Evolutionary conservation across 2,113 vertebrate genomes (phyloP).

Genomic region (Marmota flaviventris): DNA sequence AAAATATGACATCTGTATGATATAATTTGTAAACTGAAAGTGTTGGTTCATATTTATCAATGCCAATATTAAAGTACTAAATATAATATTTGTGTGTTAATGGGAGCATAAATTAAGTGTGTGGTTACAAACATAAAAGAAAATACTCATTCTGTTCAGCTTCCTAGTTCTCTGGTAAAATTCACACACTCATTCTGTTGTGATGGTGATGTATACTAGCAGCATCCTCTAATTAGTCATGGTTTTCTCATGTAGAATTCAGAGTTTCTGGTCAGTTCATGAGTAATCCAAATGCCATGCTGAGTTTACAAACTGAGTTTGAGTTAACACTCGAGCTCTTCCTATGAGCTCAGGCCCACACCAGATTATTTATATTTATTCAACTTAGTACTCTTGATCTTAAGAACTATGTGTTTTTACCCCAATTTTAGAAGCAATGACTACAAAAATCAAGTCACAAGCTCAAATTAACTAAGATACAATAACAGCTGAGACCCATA

Average conservation of each 20-base stretch:
- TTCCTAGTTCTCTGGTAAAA: neutral
- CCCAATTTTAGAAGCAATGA: neutral
- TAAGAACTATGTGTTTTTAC: neutral
- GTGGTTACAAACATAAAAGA: neutral
- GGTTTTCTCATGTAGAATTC: neutral
- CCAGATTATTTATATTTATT: neutral
- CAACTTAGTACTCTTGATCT: neutral
- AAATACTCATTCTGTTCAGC: neutral
- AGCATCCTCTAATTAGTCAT: neutral
- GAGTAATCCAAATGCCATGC: neutral
- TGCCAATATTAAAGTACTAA: neutral
- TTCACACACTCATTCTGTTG: neutral
- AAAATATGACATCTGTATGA: neutral
- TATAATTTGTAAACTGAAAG: neutral
- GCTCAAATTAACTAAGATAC: neutral
- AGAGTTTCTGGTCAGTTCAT: neutral
- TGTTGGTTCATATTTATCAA: neutral
- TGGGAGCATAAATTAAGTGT: constrained; percentile 37
- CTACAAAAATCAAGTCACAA: constrained; percentile 15
- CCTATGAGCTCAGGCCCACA: neutral
- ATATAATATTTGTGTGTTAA: constrained; percentile 23
- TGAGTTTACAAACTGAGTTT: neutral
- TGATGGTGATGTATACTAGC: neutral
- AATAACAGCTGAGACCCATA: neutral
- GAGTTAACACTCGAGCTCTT: constrained; percentile 12